Conservation (phyloP, 2,888 invertebrate species). For the Nephrotoma guestfalica region DNA sequence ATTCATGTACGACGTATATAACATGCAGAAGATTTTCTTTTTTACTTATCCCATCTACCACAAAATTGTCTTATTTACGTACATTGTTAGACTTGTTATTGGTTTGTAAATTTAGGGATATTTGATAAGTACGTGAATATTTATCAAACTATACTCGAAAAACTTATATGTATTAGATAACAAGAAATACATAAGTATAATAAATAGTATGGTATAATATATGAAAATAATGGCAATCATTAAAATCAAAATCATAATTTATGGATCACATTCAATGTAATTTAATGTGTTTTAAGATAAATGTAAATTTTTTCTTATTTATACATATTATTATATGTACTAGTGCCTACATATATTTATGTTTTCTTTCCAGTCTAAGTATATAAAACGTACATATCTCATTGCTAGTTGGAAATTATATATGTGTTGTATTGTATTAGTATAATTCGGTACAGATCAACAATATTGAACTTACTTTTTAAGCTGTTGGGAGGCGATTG, state of each 20-base stretch:
- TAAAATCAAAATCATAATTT: neutral
- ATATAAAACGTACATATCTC: neutral
- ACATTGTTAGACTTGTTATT: neutral
- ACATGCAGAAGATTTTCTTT: neutral
- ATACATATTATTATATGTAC: neutral
- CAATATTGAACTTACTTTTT: no score
- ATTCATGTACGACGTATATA: neutral
- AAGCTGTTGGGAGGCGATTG: no score
- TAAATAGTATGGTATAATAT: neutral
- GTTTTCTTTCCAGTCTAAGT: neutral
- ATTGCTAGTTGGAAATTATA: neutral
- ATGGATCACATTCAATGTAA: neutral
- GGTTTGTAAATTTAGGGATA: neutral
- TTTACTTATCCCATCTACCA: neutral
- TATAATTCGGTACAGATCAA: neutral
- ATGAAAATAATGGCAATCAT: neutral
- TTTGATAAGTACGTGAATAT: neutral
- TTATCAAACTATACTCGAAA: neutral
- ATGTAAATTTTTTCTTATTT: neutral
- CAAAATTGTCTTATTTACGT: neutral
- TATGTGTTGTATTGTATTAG: neutral
- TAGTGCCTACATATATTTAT: neutral
- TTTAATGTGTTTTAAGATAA: neutral
- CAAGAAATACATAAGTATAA: neutral
- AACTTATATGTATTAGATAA: neutral